Evolutionary conservation across 1,140 invertebrate species (phyloP).

Genomic region (Mizuhopecten yessoensis): DNA sequence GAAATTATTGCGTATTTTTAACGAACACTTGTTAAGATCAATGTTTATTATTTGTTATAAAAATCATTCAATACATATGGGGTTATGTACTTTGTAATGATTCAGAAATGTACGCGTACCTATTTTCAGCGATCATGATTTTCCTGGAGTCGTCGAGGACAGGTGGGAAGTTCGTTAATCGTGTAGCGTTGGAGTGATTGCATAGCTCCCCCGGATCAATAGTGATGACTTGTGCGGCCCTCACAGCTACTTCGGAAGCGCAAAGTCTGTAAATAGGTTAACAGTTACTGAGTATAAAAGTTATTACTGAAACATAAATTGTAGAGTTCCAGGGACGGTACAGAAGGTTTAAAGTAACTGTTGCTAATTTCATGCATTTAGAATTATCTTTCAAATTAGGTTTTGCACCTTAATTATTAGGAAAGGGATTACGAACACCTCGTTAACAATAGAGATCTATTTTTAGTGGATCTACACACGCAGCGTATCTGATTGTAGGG

Average conservation of each 20-base stretch:
- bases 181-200: not conserved
- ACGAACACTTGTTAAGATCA: no score
- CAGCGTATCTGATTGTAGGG: not conserved
- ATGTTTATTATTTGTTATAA: no score
- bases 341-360: not conserved
- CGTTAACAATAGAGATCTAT: not conserved
- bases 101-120: not conserved
- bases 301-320: slow-evolving; percentile 27
- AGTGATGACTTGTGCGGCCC: slow-evolving; percentile 22
- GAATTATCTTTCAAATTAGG: slow-evolving; percentile 20
- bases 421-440: not conserved
- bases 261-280: slow-evolving; percentile 16
- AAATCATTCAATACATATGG: no score
- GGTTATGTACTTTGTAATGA: no score
- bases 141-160: slow-evolving; percentile 21
- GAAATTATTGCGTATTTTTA: no score
- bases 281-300: not conserved
- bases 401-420: slow-evolving; percentile 13
- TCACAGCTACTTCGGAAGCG: slow-evolving; percentile 8
- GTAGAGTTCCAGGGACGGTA: not conserved
- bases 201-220: not conserved
- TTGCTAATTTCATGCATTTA: slow-evolving; percentile 9
- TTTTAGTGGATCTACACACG: not conserved
- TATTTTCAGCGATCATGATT: not conserved
- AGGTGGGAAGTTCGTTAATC: not conserved